These are phyloP conservation scores for Pelobates fuscus DNA, from an alignment of 2,113 vertebrate species.

Conservation along the genomic window DNA sequence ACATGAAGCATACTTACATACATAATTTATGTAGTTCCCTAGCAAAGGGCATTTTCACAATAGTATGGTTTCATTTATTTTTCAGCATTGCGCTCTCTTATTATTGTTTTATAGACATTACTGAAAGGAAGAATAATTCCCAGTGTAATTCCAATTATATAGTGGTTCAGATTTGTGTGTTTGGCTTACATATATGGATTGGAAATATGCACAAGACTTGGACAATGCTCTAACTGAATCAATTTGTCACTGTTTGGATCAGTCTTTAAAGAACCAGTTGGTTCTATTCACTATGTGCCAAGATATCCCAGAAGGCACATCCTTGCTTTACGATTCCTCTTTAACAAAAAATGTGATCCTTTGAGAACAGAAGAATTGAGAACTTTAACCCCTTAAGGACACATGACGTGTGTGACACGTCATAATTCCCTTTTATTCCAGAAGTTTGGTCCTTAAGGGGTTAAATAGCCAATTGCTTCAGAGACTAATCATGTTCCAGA, in stretches of 20 bases:
- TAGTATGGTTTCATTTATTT: too few species aligned
- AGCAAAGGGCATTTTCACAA: too few species aligned
- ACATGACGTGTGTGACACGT: too few species aligned
- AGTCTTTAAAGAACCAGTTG: conserved; percentile 35
- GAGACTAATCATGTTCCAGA: conserved; percentile 54
- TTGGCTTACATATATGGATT: conserved; percentile 11
- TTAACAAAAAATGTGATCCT: conserved; percentile 24
- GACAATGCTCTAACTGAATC: conserved; percentile 46
- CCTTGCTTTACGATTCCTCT: conserved; percentile 2
- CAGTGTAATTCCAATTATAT: conserved; percentile 5
- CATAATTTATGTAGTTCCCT: too few species aligned
- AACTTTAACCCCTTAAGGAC: too few species aligned
- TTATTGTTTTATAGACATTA: not conserved
- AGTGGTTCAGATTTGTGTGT: conserved; percentile 18
- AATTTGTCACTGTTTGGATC: conserved; percentile 39
- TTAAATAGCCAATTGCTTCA: conserved; percentile 51
- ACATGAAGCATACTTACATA: too few species aligned
- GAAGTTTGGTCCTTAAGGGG: too few species aligned
- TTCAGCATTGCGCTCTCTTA: too few species aligned
- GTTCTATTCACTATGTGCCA: conserved; percentile 35
- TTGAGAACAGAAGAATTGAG: conserved; percentile 35
- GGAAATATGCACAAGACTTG: not conserved
- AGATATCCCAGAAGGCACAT: not conserved
- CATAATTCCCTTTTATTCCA: too few species aligned
- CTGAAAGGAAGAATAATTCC: conserved; percentile 11